Conservation (phyloP, 1,140 invertebrate species). For the Diorhabda sublineata region DNA sequence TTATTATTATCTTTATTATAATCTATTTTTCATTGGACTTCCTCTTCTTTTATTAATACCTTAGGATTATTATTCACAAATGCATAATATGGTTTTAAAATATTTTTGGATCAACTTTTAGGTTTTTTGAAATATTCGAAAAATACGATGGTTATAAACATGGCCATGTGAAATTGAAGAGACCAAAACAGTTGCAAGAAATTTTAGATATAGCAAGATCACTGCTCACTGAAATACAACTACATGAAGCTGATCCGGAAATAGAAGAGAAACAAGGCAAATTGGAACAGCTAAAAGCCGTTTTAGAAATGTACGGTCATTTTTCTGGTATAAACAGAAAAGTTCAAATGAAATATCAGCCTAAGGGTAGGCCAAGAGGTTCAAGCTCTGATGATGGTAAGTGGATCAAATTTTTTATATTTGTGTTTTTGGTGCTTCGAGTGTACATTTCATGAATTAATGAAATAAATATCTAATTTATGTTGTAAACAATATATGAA, state of each 20-base stretch:
- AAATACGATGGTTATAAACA: slow-evolving; percentile 95
- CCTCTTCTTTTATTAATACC: neutral
- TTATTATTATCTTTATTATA: too few species aligned
- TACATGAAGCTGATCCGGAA: slow-evolving; percentile 78
- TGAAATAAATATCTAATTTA: too few species aligned
- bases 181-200: slow-evolving; percentile 96
- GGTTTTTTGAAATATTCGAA: slow-evolving; percentile 98
- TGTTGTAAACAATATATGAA: too few species aligned
- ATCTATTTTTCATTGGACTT: too few species aligned
- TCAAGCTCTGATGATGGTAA: slow-evolving; percentile 95
- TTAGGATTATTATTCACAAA: neutral
- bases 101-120: slow-evolving; percentile 45
- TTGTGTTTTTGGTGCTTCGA: too few species aligned
- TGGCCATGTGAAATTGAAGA: slow-evolving; percentile 95
- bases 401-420: neutral
- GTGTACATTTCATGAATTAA: too few species aligned
- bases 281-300: slow-evolving; percentile 94
- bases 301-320: slow-evolving; percentile 99
- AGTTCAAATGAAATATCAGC: slow-evolving; percentile 99
- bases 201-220: slow-evolving; percentile 92
- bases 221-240: slow-evolving; percentile 82
- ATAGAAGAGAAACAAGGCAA: slow-evolving; percentile 97
- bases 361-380: slow-evolving; percentile 84
- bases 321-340: slow-evolving; percentile 99
- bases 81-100: neutral